These are phyloP conservation scores for Euplexia lucipara DNA, from an alignment of 2,888 invertebrate species.

Conservation along the genomic window DNA sequence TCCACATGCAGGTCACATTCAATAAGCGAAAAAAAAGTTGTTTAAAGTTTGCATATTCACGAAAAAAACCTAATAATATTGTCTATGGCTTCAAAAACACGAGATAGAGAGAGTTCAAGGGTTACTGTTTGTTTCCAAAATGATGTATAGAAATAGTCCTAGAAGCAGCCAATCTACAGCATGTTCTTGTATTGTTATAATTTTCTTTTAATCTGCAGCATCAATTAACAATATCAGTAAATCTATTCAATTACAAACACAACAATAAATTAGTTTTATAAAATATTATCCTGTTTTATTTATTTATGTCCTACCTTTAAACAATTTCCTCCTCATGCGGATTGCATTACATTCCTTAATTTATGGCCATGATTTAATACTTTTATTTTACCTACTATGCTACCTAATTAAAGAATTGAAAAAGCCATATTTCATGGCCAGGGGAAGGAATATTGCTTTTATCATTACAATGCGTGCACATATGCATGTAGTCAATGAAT, in stretches of 20 bases:
- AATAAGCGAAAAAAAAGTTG: too few species aligned
- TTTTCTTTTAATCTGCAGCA: neutral
- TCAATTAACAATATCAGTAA: neutral
- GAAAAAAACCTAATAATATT: too few species aligned
- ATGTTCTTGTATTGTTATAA: neutral
- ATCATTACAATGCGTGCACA: neutral
- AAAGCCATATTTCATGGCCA: neutral
- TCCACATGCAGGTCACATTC: too few species aligned
- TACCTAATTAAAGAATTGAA: slow-evolving; percentile 7
- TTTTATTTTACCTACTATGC: slow-evolving; percentile 1
- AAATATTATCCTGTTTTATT: slow-evolving; percentile 12
- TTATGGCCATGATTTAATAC: neutral
- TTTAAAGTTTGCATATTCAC: too few species aligned
- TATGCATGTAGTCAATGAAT: too few species aligned
- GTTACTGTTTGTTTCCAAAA: too few species aligned
- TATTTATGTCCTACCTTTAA: neutral
- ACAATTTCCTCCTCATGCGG: slow-evolving; percentile 15
- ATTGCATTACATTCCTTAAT: slow-evolving; percentile 14
- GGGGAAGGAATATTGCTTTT: neutral
- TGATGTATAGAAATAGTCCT: too few species aligned
- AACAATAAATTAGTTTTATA: neutral
- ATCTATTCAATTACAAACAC: neutral
- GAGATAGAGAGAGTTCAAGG: too few species aligned
- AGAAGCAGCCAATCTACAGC: too few species aligned
- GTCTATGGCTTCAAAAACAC: too few species aligned